These are phyloP conservation scores for Papilio gigon DNA, from an alignment of 2,888 invertebrate species.

Conservation along the genomic window DNA sequence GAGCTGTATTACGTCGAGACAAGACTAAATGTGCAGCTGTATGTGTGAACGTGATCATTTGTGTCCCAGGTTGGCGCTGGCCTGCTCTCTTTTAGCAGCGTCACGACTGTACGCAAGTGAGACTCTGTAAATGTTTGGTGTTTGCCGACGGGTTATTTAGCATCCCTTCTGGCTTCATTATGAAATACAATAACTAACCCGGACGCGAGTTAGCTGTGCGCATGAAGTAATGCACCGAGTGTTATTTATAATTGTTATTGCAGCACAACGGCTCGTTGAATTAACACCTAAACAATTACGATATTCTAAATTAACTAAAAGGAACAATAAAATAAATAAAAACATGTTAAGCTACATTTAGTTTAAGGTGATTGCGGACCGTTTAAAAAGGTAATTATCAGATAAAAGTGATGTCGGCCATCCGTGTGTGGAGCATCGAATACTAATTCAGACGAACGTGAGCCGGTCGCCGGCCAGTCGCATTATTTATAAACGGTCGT, in stretches of 20 bases:
- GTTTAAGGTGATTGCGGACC: background rate
- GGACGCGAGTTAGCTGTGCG: background rate
- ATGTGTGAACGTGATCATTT: slow-evolving; percentile 46
- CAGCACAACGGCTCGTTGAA: background rate
- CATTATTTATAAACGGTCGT: slow-evolving; percentile 49
- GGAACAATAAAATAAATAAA: background rate
- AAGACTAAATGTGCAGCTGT: slow-evolving; percentile 49
- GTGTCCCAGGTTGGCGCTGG: slow-evolving; percentile 47
- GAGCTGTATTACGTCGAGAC: slow-evolving; percentile 55
- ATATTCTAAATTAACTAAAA: background rate
- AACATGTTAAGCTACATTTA: background rate
- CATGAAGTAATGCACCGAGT: background rate
- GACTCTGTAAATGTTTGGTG: slow-evolving; percentile 48
- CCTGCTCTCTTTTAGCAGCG: slow-evolving; percentile 55
- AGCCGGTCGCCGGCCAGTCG: slow-evolving; percentile 48
- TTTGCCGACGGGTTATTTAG: slow-evolving; percentile 63
- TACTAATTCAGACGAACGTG: slow-evolving; percentile 43
- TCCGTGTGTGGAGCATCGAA: slow-evolving; percentile 32
- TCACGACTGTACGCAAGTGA: slow-evolving; percentile 52
- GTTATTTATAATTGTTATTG: slow-evolving; percentile 9
- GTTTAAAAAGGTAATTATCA: slow-evolving; percentile 27
- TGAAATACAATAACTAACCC: slow-evolving; percentile 51
- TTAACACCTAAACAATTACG: background rate
- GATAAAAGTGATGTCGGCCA: slow-evolving; percentile 26
- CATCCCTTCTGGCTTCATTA: slow-evolving; percentile 55